A percentile compares a stretch with the other conserved stretches of the same genome.
Evolutionary conservation across 2,113 vertebrate species (phyloP).

Genomic region (Sciurus niger): DNA sequence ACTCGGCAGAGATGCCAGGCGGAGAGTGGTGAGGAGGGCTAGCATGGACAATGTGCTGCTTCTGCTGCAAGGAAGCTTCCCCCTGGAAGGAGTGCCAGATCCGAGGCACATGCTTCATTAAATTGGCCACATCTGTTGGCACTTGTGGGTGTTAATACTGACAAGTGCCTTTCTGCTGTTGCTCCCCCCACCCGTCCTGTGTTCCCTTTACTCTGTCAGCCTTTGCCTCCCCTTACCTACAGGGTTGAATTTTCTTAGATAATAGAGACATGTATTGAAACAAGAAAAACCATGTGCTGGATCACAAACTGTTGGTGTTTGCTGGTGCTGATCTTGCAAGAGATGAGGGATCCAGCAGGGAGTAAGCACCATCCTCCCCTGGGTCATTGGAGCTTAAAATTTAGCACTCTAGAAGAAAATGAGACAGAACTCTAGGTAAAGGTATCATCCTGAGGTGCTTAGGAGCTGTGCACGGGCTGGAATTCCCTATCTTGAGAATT

Average conservation of each 20-base stretch:
- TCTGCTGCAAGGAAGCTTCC: constrained; percentile 85
- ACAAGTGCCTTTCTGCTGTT: constrained; percentile 67
- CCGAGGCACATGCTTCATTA: constrained; percentile 84
- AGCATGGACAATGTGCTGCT: constrained; percentile 52
- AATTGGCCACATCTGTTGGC: constrained; percentile 85
- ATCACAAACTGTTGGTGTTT: not conserved
- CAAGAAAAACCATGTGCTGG: not conserved
- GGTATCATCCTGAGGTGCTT: not conserved
- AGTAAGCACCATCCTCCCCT: not conserved
- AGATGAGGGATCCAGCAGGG: not conserved
- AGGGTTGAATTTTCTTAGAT: not conserved
- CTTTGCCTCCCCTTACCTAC: constrained; percentile 59
- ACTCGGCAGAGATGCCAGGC: constrained; percentile 82
- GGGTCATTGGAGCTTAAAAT: constrained; percentile 9
- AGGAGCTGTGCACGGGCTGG: not conserved
- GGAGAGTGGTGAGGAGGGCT: constrained; percentile 65
- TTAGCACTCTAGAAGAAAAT: not conserved
- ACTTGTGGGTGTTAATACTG: constrained; percentile 74
- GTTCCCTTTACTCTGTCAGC: not conserved
- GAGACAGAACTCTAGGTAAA: not conserved
- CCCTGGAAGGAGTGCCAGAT: constrained; percentile 71
- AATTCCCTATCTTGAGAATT: not conserved
- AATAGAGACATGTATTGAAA: not conserved
- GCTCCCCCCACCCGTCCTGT: not conserved
- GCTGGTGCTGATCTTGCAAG: not conserved